Evolutionary conservation across 2,797 vertebrate genomes (phyloP).

Genomic region (Pseudochaenichthys georgianus): DNA sequence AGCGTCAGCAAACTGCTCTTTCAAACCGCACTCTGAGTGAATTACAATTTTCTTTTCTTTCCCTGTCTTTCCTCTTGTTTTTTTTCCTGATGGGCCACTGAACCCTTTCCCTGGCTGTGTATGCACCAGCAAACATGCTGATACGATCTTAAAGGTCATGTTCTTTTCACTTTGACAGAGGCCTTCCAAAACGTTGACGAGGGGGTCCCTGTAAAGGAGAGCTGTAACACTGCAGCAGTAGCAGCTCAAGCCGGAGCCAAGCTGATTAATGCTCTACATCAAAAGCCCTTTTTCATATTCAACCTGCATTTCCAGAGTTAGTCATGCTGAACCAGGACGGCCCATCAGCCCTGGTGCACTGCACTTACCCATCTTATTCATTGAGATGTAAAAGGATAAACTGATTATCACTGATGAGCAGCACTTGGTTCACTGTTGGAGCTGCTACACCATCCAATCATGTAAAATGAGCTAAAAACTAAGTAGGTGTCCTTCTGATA

Average conservation of each 20-base stretch:
- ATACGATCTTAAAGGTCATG: constrained; percentile 99
- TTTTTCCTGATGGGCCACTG: constrained; percentile 86
- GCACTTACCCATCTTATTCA: constrained; percentile 44
- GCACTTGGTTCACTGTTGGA: constrained; percentile 42
- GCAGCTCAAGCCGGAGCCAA: constrained; percentile 59
- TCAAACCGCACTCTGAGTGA: constrained; percentile 80
- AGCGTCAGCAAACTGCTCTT: constrained; percentile 85
- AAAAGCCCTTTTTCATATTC: constrained; percentile 71
- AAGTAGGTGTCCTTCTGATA: constrained; percentile 69
- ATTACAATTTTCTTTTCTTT: constrained; percentile 83
- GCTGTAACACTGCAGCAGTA: constrained; percentile 67
- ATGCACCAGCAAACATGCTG: constrained; percentile 99
- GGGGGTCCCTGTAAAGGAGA: constrained; percentile 91
- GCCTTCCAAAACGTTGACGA: constrained; percentile 98
- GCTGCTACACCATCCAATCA: constrained; percentile 83
- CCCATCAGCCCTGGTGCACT: constrained; percentile 43
- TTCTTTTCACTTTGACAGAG: constrained; percentile 99
- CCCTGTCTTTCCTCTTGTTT: constrained; percentile 48
- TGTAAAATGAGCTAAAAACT: constrained; percentile 91
- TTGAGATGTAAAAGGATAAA: constrained; percentile 67
- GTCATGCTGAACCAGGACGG: constrained; percentile 70
- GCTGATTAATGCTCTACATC: constrained; percentile 91
- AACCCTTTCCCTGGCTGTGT: constrained; percentile 92
- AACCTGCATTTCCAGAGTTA: constrained; percentile 64
- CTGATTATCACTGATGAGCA: constrained; percentile 72